These are phyloP conservation scores for Gnathonemus longibarbis DNA, from an alignment of 2,113 vertebrate species.

Conservation along the genomic window DNA sequence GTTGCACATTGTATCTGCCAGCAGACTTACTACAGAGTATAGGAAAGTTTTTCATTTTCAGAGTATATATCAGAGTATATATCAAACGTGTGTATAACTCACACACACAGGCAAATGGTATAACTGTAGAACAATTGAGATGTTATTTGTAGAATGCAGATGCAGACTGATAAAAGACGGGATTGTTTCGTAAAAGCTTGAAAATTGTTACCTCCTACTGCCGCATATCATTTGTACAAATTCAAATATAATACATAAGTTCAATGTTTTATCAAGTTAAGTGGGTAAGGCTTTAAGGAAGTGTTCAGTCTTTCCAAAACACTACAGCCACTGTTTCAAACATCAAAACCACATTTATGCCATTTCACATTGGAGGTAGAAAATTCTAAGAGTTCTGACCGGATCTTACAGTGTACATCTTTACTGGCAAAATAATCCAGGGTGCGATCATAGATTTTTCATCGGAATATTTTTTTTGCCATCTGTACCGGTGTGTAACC, in stretches of 20 bases:
- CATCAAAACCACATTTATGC: slow-evolving; percentile 27
- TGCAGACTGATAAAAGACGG: neutral
- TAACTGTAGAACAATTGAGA: neutral
- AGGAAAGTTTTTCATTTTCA: neutral
- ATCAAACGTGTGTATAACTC: neutral
- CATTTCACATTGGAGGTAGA: slow-evolving; percentile 60
- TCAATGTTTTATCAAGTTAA: slow-evolving; percentile 24
- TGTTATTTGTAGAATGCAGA: neutral
- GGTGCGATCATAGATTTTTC: slow-evolving; percentile 16
- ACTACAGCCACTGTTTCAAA: slow-evolving; percentile 29
- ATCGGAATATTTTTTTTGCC: neutral
- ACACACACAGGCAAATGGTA: neutral
- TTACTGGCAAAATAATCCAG: slow-evolving; percentile 27
- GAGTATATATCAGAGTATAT: slow-evolving; percentile 6
- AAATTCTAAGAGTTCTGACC: slow-evolving; percentile 47
- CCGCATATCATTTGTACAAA: neutral
- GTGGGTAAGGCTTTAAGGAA: slow-evolving; percentile 59
- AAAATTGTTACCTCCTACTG: neutral
- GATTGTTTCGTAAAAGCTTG: neutral
- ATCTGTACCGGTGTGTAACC: slow-evolving; percentile 26
- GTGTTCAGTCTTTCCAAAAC: slow-evolving; percentile 48
- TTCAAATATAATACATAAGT: slow-evolving; percentile 5
- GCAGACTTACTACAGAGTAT: neutral
- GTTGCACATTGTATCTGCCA: neutral
- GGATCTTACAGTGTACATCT: slow-evolving; percentile 36